Percentiles rank a stretch among this genome's conserved stretches.
Evolutionary conservation across 2,113 vertebrate species (phyloP).

Genomic region (Pseudonaja textilis): DNA sequence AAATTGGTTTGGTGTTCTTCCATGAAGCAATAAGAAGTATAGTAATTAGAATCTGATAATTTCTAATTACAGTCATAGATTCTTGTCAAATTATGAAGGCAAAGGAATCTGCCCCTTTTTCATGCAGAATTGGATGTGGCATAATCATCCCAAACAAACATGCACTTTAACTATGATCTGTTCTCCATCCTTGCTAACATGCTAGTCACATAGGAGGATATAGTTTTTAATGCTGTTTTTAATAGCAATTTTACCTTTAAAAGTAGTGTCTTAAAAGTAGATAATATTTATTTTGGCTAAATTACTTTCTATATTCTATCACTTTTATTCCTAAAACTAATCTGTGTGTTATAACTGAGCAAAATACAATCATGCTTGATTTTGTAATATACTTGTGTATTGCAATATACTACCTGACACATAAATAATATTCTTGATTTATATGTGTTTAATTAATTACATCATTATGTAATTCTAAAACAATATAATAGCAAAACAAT

Average conservation of each 20-base stretch:
- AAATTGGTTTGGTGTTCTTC: neutral
- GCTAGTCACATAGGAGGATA: neutral
- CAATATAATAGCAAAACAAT: neutral
- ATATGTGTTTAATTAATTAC: neutral
- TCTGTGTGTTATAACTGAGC: neutral
- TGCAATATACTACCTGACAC: slow-evolving; percentile 1
- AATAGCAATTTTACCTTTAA: neutral
- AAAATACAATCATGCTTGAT: neutral
- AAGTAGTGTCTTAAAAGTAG: neutral
- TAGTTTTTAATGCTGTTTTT: neutral
- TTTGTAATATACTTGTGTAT: neutral
- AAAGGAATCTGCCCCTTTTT: neutral
- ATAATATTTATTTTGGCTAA: neutral
- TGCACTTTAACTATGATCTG: neutral
- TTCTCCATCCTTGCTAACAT: neutral
- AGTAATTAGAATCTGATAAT: neutral
- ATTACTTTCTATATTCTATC: neutral
- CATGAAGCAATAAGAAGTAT: neutral
- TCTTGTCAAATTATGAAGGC: neutral
- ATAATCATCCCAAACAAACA: neutral
- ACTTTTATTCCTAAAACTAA: neutral
- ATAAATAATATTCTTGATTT: neutral
- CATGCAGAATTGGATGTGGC: neutral
- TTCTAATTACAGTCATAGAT: neutral
- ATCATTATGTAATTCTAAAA: neutral